Conservation (phyloP, 2,797 vertebrate genomes). For the Chiloscyllium punctatum region DNA sequence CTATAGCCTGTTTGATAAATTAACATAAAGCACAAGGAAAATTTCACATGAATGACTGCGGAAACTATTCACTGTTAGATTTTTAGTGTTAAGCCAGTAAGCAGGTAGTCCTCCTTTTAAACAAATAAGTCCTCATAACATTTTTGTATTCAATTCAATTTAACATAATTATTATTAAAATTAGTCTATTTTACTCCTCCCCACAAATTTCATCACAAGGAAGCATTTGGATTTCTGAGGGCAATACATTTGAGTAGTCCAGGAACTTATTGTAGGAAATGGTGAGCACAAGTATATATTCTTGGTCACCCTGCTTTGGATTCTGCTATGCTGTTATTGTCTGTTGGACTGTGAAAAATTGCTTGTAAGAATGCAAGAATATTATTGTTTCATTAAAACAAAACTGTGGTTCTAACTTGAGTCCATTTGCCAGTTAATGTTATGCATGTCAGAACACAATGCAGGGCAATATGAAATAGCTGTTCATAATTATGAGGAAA, state of each 20-base stretch:
- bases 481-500: too few relatives aligned
- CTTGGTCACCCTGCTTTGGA: background rate
- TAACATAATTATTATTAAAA: background rate
- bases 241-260: background rate
- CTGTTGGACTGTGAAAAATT: background rate
- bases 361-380: background rate
- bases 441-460: too few relatives aligned
- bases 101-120: background rate
- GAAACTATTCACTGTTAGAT: background rate
- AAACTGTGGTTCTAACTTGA: too few relatives aligned
- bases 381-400: background rate
- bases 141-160: too few relatives aligned
- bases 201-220: background rate
- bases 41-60: background rate
- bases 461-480: too few relatives aligned
- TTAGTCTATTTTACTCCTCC: background rate
- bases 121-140: background rate
- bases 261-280: background rate
- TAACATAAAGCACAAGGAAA: background rate
- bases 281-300: background rate
- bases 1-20: background rate
- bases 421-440: too few relatives aligned
- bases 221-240: background rate
- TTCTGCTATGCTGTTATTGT: background rate
- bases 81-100: background rate